Base-by-base conservation (phyloP, 1,140 invertebrate genomes). In the Listronotus bonariensis region DNA sequence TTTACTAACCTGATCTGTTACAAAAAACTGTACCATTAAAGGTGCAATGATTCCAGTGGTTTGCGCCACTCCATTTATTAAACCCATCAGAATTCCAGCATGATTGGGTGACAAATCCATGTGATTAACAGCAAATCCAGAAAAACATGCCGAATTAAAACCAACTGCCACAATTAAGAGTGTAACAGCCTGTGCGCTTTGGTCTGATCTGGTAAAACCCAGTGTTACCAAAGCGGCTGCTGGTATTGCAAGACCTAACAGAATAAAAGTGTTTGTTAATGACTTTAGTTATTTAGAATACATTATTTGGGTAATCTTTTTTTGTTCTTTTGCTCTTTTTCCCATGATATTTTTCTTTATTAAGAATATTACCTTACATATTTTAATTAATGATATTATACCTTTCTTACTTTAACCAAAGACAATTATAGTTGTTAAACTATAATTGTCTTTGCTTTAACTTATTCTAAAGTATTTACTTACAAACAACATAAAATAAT, bases 11-110 rank as follows among this genome's bases (percentile, higher is more conserved):
- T 78, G 73, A 65, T 90, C 82, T 9, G 78, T 80, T 2, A 91
- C 77, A 14, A 92, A 82, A 12, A 82, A 74, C 0, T 87, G 85
- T n/a, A 86, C 85, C 3, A 85, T 76, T 3, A 87, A 72, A 0
- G 90, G 91, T n/a, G 86, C 88, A 17, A 89, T 72, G 43, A 91
- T 88, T 0, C 86, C 87, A 15, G 86, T 83, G 1, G 88, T 72
- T 52, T 90, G 91, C 0, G 89, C 85, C 36, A 85, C 76, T 14
- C 88, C 87, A 76, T 92, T 93, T 18, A 88, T 89, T 15, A 93
- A 80, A 6, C 90, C 88, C 86, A 91, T 89, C 67, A 90, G 75
- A 0, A 82, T 84, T 11, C 89, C 87, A 17, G 88, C 87, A 78
- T 82, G 86, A 76, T 86, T 88, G 6, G 87, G 87, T 0, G 89